phyloP scores from a whole-genome alignment of 2,888 invertebrate species.

The Agonum fuliginosum region DNA sequence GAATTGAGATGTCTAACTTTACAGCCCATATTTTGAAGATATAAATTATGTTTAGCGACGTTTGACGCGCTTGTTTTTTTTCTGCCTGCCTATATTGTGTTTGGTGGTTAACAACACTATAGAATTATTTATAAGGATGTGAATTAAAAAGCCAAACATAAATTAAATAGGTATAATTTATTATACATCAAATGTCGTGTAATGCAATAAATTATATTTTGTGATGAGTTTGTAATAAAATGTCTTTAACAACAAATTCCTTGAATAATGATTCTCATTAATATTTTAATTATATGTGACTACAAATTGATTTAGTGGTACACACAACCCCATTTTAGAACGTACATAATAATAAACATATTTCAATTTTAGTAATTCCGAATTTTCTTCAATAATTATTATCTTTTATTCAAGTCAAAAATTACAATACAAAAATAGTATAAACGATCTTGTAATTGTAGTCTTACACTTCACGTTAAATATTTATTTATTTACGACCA shows the following conservation, averaged over 20 bases:
- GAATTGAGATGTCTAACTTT: constrained; percentile 27
- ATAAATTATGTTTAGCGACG: constrained; percentile 3
- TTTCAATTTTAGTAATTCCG: too few relatives aligned
- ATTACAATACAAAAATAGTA: too few relatives aligned
- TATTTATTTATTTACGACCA: too few relatives aligned
- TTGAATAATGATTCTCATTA: neutral
- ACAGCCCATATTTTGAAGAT: neutral
- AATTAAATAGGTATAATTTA: constrained; percentile 21
- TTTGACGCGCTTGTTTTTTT: neutral
- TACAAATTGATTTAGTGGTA: neutral
- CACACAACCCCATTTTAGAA: neutral
- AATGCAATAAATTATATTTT: constrained; percentile 26
- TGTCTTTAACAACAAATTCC: constrained; percentile 15
- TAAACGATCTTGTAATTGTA: too few relatives aligned
- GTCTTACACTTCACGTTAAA: too few relatives aligned
- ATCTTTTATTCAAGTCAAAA: too few relatives aligned
- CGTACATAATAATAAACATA: too few relatives aligned
- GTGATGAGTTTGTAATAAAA: neutral
- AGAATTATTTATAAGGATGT: constrained; percentile 11
- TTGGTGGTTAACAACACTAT: neutral
- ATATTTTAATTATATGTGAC: neutral
- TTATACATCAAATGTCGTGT: constrained; percentile 17
- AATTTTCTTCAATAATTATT: too few relatives aligned
- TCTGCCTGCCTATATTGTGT: neutral
- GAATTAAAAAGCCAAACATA: constrained; percentile 14